A percentile compares a stretch with the other conserved stretches of the same genome.
phyloP scores from a whole-genome alignment of 2,888 invertebrate genomes.

The Amphipyra tragopoginis region DNA sequence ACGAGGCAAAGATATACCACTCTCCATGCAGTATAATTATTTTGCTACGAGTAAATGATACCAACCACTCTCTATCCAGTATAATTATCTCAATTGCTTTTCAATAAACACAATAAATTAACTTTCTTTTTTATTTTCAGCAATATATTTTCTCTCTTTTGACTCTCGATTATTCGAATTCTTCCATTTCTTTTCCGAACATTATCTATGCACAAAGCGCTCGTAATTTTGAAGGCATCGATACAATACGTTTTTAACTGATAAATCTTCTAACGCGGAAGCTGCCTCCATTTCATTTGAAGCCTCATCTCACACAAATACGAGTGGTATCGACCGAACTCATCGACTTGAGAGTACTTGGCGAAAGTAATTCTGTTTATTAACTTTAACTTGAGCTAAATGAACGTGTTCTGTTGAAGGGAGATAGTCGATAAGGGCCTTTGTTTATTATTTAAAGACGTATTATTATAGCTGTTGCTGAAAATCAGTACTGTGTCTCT shows the following conservation, averaged over 20 bases:
- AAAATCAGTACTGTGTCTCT: no score
- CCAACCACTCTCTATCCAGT: no score
- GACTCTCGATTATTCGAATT: not conserved
- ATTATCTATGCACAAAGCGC: slow-evolving; percentile 37
- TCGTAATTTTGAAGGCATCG: slow-evolving; percentile 28
- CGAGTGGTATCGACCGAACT: slow-evolving; percentile 40
- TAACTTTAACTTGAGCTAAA: slow-evolving; percentile 31
- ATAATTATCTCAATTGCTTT: no score
- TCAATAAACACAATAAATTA: not conserved
- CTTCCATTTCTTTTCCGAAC: slow-evolving; percentile 6
- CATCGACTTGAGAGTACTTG: slow-evolving; percentile 31
- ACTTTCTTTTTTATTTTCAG: not conserved
- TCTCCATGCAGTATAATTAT: no score
- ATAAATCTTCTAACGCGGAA: slow-evolving; percentile 42
- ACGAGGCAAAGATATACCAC: no score
- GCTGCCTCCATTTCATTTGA: slow-evolving; percentile 31
- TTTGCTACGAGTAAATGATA: no score
- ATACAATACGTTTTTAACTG: slow-evolving; percentile 47
- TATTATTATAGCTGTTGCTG: no score
- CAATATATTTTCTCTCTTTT: not conserved
- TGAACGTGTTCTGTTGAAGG: slow-evolving; percentile 17
- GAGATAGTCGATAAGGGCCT: not conserved
- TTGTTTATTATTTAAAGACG: not conserved
- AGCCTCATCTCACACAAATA: slow-evolving; percentile 45
- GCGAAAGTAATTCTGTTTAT: slow-evolving; percentile 48